A percentile compares a stretch with the other conserved stretches of the same genome.
Evolutionary conservation across 2,113 vertebrate genomes (phyloP).

Genomic region (Cisticola juncidis): DNA sequence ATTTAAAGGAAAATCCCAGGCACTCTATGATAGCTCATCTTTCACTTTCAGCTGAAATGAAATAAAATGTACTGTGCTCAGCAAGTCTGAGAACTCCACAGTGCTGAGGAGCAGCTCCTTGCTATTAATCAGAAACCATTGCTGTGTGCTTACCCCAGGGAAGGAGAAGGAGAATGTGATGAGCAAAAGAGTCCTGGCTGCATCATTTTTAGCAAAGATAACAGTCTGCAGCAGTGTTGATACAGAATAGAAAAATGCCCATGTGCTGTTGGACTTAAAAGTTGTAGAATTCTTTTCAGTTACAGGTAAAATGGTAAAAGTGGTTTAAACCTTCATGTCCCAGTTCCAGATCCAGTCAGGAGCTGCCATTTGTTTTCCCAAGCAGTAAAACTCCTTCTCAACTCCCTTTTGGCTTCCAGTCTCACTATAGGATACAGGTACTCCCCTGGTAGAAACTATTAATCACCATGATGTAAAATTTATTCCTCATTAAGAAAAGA

Average conservation of each 20-base stretch:
- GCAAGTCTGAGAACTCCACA: neutral
- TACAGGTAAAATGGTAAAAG: neutral
- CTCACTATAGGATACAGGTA: neutral
- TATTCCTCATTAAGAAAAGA: neutral
- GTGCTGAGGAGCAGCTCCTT: neutral
- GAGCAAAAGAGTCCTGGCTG: neutral
- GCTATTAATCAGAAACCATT: slow-evolving; percentile 18
- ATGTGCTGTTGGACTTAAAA: neutral
- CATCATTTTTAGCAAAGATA: neutral
- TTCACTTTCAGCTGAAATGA: slow-evolving; percentile 14
- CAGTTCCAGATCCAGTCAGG: neutral
- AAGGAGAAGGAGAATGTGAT: neutral
- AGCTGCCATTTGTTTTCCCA: neutral
- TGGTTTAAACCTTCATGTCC: neutral
- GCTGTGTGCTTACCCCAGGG: neutral
- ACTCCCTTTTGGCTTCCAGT: neutral
- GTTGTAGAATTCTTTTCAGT: neutral
- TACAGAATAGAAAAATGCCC: neutral
- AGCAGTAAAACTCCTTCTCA: neutral
- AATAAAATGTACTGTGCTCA: neutral
- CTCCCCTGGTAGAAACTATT: neutral
- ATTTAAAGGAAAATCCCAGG: neutral
- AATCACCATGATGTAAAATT: neutral
- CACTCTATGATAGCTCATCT: neutral
- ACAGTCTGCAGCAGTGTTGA: neutral